Conservation (phyloP, 2,888 invertebrate genomes). For the Euclidia mi region DNA sequence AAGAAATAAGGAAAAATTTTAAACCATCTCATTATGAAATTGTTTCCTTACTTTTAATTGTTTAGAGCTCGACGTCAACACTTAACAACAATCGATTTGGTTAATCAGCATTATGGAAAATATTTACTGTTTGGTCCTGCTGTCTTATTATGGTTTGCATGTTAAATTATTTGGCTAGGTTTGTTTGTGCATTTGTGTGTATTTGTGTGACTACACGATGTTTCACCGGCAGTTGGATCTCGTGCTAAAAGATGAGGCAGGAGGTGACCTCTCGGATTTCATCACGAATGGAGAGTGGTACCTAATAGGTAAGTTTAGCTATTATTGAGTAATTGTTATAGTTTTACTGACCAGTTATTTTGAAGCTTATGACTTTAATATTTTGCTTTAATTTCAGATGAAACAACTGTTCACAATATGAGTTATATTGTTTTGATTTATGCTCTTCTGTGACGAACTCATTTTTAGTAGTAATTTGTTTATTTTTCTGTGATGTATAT, state of each 20-base stretch:
- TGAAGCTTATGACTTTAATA: background rate
- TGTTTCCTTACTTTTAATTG: too few species aligned
- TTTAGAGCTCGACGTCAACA: too few species aligned
- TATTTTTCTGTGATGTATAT: too few species aligned
- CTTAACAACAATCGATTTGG: constrained; percentile 34
- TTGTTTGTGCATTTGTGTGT: constrained; percentile 54
- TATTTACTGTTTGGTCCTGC: constrained; percentile 37
- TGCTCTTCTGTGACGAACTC: too few species aligned
- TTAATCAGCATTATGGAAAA: constrained; percentile 26
- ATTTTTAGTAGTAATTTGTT: too few species aligned
- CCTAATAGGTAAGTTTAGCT: constrained; percentile 96
- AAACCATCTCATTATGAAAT: constrained; percentile 41
- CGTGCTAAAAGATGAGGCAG: constrained; percentile 97
- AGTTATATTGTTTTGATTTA: too few species aligned
- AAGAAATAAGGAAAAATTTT: constrained; percentile 19
- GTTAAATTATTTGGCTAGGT: constrained; percentile 34
- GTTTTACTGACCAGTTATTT: background rate
- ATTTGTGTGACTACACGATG: constrained; percentile 45
- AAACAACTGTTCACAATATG: too few species aligned
- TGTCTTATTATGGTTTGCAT: constrained; percentile 39
- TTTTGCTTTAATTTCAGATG: background rate
- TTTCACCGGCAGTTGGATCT: constrained; percentile 95
- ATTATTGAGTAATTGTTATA: background rate
- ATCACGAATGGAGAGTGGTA: constrained; percentile 99
- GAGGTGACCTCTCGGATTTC: constrained; percentile 99